phyloP scores from a whole-genome alignment of 2,888 invertebrate genomes.

The Andrena hattorfiana region DNA sequence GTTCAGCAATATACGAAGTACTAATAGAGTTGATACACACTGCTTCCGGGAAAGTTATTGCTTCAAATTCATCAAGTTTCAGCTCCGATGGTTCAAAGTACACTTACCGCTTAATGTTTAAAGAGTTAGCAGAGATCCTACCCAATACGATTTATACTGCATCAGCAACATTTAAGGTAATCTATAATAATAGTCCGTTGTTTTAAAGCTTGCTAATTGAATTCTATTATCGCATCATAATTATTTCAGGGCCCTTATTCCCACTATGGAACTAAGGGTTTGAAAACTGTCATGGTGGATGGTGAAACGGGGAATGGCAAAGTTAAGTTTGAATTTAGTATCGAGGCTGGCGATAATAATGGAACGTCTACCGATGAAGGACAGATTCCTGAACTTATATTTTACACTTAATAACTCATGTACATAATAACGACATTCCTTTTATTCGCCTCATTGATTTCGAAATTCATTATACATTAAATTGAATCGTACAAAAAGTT shows the following conservation, averaged over 20 bases:
- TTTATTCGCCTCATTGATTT: slow-evolving; percentile 57
- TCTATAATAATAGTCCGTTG: slow-evolving; percentile 4
- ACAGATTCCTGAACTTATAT: slow-evolving; percentile 95
- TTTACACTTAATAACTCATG: slow-evolving; percentile 87
- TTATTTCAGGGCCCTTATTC: slow-evolving; percentile 92
- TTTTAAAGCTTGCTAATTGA: not conserved
- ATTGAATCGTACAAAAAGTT: slow-evolving; percentile 45
- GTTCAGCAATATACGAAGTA: slow-evolving; percentile 91
- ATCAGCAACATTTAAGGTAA: slow-evolving; percentile 90
- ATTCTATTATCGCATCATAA: slow-evolving; percentile 36
- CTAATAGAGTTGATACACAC: slow-evolving; percentile 92
- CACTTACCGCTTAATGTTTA: slow-evolving; percentile 93
- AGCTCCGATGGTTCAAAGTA: slow-evolving; percentile 92
- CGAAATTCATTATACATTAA: slow-evolving; percentile 47
- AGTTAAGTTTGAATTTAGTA: slow-evolving; percentile 93
- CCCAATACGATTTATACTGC: slow-evolving; percentile 93
- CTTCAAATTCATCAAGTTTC: slow-evolving; percentile 91
- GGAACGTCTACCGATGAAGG: slow-evolving; percentile 95
- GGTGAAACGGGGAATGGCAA: slow-evolving; percentile 91
- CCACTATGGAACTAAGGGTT: slow-evolving; percentile 93
- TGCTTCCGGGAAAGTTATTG: slow-evolving; percentile 90
- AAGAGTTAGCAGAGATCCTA: slow-evolving; percentile 93
- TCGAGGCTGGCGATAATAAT: slow-evolving; percentile 94
- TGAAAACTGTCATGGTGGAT: slow-evolving; percentile 91
- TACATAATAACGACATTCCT: slow-evolving; percentile 64